Evolutionary conservation across 2,797 vertebrate genomes (phyloP).

Genomic region (Jordanella pulchra): DNA sequence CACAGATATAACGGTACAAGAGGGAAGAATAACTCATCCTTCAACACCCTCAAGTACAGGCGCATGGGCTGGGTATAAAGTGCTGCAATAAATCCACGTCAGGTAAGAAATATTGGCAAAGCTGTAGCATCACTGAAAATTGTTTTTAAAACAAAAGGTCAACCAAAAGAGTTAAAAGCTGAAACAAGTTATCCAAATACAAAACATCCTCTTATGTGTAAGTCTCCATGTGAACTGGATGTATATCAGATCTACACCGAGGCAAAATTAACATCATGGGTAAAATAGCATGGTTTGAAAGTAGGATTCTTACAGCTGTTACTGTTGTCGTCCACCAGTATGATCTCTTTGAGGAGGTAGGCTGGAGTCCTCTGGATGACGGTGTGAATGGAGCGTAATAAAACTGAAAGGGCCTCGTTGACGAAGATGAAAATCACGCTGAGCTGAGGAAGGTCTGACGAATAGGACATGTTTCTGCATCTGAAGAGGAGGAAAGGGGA

Average conservation of each 20-base stretch:
- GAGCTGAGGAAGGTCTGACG: conserved; percentile 89
- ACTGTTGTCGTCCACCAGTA: conserved; percentile 96
- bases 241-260: neutral
- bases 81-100: conserved; percentile 5
- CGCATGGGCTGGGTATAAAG: neutral
- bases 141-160: conserved; percentile 5
- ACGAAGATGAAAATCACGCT: conserved; percentile 97
- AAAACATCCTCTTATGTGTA: conserved; percentile 11
- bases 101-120: neutral
- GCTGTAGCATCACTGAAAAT: neutral
- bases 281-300: neutral
- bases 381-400: conserved; percentile 91
- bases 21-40: conserved; percentile 5
- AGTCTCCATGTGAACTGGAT: neutral
- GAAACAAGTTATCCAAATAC: neutral
- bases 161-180: neutral
- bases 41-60: neutral
- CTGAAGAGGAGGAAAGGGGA: conserved; percentile 63
- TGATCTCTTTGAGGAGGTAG: conserved; percentile 93
- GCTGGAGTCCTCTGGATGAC: conserved; percentile 88
- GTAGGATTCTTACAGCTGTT: conserved; percentile 82
- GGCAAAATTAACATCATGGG: too few relatives aligned
- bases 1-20: neutral
- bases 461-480: conserved; percentile 91
- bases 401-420: conserved; percentile 93